These are phyloP conservation scores for Synodontis membranacea DNA, from an alignment of 2,113 vertebrate species.

Conservation along the genomic window DNA sequence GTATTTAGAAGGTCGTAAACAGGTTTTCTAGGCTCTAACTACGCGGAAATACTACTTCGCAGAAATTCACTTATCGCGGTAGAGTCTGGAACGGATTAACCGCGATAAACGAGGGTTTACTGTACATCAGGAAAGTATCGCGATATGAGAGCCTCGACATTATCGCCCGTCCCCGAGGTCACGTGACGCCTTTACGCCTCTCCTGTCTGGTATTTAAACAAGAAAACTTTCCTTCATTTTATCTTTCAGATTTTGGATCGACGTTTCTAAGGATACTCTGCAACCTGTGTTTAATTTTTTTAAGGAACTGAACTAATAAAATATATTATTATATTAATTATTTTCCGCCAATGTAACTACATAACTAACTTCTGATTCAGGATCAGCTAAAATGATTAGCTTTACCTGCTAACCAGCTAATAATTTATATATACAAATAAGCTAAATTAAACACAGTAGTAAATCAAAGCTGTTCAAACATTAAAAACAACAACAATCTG, in stretches of 20 bases:
- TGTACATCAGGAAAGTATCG: background rate
- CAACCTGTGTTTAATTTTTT: background rate
- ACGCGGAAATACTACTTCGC: too few species aligned
- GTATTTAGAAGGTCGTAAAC: too few species aligned
- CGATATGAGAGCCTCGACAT: background rate
- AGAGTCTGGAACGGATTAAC: too few species aligned
- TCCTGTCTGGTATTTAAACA: background rate
- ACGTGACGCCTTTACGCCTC: background rate
- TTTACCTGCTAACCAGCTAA: background rate
- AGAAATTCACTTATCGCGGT: too few species aligned
- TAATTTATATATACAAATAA: too few species aligned
- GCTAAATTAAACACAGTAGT: background rate
- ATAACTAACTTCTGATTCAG: background rate
- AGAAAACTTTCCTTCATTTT: background rate
- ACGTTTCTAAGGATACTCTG: too few species aligned
- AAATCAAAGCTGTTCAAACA: background rate
- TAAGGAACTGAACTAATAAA: background rate
- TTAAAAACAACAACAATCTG: background rate
- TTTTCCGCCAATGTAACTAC: background rate
- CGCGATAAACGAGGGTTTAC: too few species aligned
- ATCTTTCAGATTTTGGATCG: background rate
- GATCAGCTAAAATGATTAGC: background rate
- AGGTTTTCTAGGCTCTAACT: too few species aligned
- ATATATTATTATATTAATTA: background rate
- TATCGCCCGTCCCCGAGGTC: background rate